Evolutionary conservation across 2,888 invertebrate species (phyloP).

Genomic region (Eupeodes latifasciatus): DNA sequence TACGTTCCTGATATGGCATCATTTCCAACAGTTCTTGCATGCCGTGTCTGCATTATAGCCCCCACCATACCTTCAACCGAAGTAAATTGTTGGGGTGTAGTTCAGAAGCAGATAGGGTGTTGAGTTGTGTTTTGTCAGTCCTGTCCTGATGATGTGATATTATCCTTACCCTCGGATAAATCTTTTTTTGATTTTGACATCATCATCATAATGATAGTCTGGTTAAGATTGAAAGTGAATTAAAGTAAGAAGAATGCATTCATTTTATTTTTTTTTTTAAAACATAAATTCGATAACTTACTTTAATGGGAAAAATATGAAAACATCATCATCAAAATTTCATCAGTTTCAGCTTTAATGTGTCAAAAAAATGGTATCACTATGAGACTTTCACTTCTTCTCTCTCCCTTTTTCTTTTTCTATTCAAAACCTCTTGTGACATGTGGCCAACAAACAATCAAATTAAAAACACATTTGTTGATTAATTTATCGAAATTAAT

Average conservation of each 20-base stretch:
- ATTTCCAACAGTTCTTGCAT: neutral
- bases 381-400: neutral
- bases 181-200: slow-evolving; percentile 69
- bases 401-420: neutral
- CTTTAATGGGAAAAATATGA: neutral
- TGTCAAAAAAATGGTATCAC: neutral
- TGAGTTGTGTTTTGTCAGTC: slow-evolving; percentile 41
- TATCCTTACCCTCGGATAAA: slow-evolving; percentile 48
- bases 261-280: too few relatives aligned
- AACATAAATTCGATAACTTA: slow-evolving; percentile 8
- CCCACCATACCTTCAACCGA: slow-evolving; percentile 25
- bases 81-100: slow-evolving; percentile 65
- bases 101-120: neutral
- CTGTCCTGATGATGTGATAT: slow-evolving; percentile 34
- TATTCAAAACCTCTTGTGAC: neutral
- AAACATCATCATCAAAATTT: neutral
- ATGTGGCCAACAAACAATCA: neutral
- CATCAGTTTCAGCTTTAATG: neutral
- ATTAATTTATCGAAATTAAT: neutral
- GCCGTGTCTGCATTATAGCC: neutral
- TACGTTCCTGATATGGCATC: neutral
- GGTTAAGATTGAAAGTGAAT: slow-evolving; percentile 32
- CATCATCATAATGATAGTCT: slow-evolving; percentile 55
- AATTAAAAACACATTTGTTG: neutral
- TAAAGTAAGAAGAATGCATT: neutral